Evolutionary conservation across 92 coral and sea anemone genomes (phyloP), one percentile per base, ranked within the genome.

Genomic region (Epizoanthus illoricatus): DNA sequence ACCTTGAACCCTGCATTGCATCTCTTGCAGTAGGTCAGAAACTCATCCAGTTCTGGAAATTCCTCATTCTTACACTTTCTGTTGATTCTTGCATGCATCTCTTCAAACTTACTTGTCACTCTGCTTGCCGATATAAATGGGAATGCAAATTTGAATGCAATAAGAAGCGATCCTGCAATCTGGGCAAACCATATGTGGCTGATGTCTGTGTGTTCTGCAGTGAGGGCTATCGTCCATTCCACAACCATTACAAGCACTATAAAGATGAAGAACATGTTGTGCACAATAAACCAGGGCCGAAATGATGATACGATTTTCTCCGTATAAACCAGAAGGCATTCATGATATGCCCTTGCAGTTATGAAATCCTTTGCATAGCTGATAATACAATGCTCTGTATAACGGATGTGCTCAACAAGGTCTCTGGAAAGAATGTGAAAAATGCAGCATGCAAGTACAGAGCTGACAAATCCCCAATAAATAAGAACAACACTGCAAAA

Each of bases 51-150:
- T 65, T 85, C 91, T 20, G 87, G 87, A 47, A 67, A 73, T 3
- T 74, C 80, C 39, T 58, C 76, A 40, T 81, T 87, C 39, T 54
- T 55, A 74, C 91, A 88, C 41, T 85, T 42, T 65, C 91, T 79
- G 83, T 88, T 88, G 39, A 91, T 17, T 16, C 40, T 64, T 56
- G 87, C 80, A 69, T 88, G 84, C 91, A 91, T 85, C 40, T 71
- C 74, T 56, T 88, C 88, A 85, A 81, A 91, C 54, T 80, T 83
- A 20, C 88, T 82, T 40, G 94, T 91, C 28, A 85, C 91, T 73
- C 86, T 75, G 82, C 94, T 88, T 24, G 94, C 94, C 4, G 89
- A 84, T 47, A 81, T 69, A 65, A 90, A 80, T n/a, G 94, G 91
- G 55, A 90, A 90, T 3, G 91, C 94, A 81, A 86, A 90, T 69